Evolutionary conservation across 2,888 invertebrate genomes (phyloP).

Genomic region (Anarsia innoxiella): DNA sequence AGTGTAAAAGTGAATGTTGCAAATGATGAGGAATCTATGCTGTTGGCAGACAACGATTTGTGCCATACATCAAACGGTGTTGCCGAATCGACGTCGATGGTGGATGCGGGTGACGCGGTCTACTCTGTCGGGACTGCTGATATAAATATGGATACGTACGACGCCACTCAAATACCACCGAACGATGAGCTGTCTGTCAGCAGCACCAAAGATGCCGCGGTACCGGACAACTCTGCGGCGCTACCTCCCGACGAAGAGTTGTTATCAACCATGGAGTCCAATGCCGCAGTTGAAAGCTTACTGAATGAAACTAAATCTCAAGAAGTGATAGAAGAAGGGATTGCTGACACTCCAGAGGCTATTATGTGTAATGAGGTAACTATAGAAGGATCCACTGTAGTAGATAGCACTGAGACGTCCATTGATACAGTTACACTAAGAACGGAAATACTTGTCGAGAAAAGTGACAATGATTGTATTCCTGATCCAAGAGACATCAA

Average conservation of each 20-base stretch:
- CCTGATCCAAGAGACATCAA: conserved; percentile 24
- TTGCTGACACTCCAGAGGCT: conserved; percentile 13
- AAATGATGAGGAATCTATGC: conserved; percentile 27
- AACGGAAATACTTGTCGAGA: conserved; percentile 60
- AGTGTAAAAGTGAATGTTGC: conserved; percentile 32
- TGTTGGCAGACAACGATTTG: conserved; percentile 34
- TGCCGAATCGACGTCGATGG: conserved; percentile 25
- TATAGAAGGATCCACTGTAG: conserved; percentile 22
- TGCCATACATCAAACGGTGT: conserved; percentile 60
- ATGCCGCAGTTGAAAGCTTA: conserved; percentile 8
- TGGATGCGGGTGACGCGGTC: conserved; percentile 19
- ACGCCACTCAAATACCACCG: conserved; percentile 5
- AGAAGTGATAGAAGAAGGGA: conserved; percentile 6
- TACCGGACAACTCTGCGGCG: conserved; percentile 2
- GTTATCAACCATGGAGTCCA: conserved; percentile 4
- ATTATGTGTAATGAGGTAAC: conserved; percentile 19
- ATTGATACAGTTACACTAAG: conserved; percentile 47
- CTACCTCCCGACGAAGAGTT: conserved; percentile 6
- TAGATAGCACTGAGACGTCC: conserved; percentile 23
- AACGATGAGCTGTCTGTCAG: conserved; percentile 5
- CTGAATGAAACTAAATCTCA: conserved; percentile 1
- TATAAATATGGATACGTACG: too few relatives aligned
- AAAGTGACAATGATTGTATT: conserved; percentile 40
- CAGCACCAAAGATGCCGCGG: conserved; percentile 14
- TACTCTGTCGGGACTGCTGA: conserved; percentile 7